phyloP scores from a whole-genome alignment of 2,888 invertebrate species.

The Brachyopa scutellaris region DNA sequence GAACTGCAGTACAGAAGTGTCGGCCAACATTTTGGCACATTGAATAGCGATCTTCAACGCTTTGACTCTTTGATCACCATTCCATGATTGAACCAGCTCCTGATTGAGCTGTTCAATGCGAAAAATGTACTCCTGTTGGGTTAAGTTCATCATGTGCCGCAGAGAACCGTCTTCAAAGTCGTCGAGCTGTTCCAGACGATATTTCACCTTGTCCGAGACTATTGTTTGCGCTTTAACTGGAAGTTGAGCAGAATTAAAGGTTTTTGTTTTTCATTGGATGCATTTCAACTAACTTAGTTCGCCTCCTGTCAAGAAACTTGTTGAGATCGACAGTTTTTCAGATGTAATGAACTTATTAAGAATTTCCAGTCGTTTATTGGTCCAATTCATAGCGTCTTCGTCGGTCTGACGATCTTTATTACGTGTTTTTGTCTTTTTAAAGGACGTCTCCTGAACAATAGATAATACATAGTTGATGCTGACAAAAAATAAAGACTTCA shows the following conservation, averaged over 20 bases:
- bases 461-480: neutral
- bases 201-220: constrained; percentile 91
- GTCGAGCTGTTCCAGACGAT: constrained; percentile 95
- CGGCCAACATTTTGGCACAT: constrained; percentile 95
- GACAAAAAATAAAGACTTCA: too few relatives aligned
- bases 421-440: constrained; percentile 75
- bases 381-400: constrained; percentile 87
- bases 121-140: constrained; percentile 95
- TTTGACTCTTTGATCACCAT: constrained; percentile 96
- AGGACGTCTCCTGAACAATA: constrained; percentile 75
- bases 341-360: constrained; percentile 95
- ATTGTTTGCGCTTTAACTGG: constrained; percentile 91
- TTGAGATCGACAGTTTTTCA: constrained; percentile 94
- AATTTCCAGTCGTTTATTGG: constrained; percentile 88
- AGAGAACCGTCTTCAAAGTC: constrained; percentile 95
- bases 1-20: constrained; percentile 94
- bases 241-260: constrained; percentile 78
- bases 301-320: constrained; percentile 92
- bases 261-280: too few relatives aligned
- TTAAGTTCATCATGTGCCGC: constrained; percentile 93
- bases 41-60: constrained; percentile 98
- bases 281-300: constrained; percentile 78
- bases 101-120: constrained; percentile 95
- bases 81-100: constrained; percentile 96
- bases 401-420: constrained; percentile 78